Conservation (phyloP, 2,113 vertebrate species). For the Saguinus imperator region DNA sequence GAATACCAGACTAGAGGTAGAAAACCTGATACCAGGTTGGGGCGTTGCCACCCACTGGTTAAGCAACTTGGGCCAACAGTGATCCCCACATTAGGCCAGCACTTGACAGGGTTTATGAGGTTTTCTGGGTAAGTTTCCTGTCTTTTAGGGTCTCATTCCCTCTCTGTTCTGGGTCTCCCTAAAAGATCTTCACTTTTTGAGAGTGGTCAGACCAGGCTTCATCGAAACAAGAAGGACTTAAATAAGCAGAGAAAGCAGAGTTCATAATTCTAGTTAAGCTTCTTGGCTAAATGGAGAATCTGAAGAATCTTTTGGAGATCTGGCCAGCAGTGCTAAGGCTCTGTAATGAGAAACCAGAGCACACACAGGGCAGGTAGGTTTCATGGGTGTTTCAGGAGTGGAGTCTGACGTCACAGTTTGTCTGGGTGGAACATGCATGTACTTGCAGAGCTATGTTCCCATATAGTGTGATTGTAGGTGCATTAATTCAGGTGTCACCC, state of each 20-base stretch:
- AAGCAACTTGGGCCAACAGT: background rate
- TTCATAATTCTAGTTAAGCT: background rate
- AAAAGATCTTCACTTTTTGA: background rate
- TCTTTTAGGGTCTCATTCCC: background rate
- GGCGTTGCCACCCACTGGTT: background rate
- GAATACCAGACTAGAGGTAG: background rate
- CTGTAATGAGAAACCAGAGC: background rate
- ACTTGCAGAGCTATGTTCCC: conserved; percentile 72
- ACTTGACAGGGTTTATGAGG: background rate
- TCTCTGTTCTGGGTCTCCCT: background rate
- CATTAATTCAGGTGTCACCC: conserved; percentile 73
- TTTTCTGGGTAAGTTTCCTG: conserved; percentile 6
- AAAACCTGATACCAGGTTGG: background rate
- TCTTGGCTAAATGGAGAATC: background rate
- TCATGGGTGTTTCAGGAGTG: conserved; percentile 46
- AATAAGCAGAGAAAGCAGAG: conserved; percentile 46
- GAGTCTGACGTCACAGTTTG: conserved; percentile 69
- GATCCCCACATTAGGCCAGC: background rate
- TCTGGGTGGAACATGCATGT: conserved; percentile 56
- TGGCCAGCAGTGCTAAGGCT: background rate
- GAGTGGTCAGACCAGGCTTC: background rate
- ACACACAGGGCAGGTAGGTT: conserved; percentile 26
- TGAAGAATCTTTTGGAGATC: background rate
- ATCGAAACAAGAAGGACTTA: conserved; percentile 6
- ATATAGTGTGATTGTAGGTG: conserved; percentile 69